Conservation (phyloP, 2,888 invertebrate species). For the Coecobrya sp. region DNA sequence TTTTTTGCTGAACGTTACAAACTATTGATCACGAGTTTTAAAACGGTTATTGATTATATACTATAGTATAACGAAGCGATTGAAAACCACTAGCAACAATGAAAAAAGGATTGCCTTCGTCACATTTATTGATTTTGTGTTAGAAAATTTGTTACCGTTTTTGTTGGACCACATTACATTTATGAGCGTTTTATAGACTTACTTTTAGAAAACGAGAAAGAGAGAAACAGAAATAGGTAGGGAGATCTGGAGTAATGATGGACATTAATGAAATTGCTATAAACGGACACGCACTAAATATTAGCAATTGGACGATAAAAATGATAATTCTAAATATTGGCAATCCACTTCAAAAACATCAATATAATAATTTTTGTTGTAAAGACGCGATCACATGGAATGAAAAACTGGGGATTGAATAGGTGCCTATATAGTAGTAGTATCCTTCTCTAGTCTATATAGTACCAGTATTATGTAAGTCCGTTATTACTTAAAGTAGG, state of each 20-base stretch:
- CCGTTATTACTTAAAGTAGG: slow-evolving; percentile 4
- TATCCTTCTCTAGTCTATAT: background rate
- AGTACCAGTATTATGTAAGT: background rate
- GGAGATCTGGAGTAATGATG: slow-evolving; percentile 12
- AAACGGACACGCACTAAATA: slow-evolving; percentile 8
- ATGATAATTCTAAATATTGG: slow-evolving; percentile 4
- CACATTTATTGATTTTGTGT: slow-evolving; percentile 38
- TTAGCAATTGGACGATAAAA: background rate
- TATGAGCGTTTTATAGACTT: slow-evolving; percentile 17
- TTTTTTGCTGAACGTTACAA: background rate
- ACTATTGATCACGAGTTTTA: slow-evolving; percentile 1
- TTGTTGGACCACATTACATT: slow-evolving; percentile 4
- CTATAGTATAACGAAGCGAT: background rate
- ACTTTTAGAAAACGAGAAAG: background rate
- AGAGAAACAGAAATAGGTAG: background rate
- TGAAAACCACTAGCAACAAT: slow-evolving; percentile 24
- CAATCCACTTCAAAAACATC: background rate
- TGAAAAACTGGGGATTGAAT: background rate
- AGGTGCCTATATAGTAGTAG: too few relatives aligned
- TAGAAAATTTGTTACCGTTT: background rate
- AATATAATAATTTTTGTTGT: background rate
- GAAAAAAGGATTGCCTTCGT: slow-evolving; percentile 13
- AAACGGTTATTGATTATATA: background rate
- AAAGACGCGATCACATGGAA: slow-evolving; percentile 37
- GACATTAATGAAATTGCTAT: slow-evolving; percentile 15